Conservation (phyloP, 2,888 invertebrate genomes). For the Tetranychus truncatus region DNA sequence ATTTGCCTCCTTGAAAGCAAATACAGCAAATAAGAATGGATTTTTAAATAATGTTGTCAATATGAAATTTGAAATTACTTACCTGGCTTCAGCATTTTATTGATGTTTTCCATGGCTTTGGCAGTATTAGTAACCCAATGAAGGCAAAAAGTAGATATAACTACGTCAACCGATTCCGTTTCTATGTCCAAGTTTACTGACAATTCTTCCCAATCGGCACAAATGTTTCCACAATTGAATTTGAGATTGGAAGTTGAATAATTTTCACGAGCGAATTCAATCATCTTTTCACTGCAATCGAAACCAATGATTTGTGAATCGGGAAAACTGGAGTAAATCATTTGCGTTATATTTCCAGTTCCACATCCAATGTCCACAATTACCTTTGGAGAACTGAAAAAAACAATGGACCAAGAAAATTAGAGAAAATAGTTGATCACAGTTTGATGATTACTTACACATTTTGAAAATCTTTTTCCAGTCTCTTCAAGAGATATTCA, state of each 20-base stretch:
- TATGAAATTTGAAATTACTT: background rate
- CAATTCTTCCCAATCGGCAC: slow-evolving; percentile 12
- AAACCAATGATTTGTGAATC: slow-evolving; percentile 17
- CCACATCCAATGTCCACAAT: slow-evolving; percentile 23
- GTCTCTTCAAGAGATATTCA: slow-evolving; percentile 5
- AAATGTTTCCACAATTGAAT: slow-evolving; percentile 12
- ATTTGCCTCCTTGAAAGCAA: slow-evolving; percentile 10
- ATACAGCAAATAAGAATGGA: background rate
- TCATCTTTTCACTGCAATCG: slow-evolving; percentile 21
- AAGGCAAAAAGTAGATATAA: slow-evolving; percentile 21
- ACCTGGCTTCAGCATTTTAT: slow-evolving; percentile 9
- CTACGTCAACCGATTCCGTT: slow-evolving; percentile 7
- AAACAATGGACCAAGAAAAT: background rate
- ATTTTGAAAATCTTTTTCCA: slow-evolving; percentile 13
- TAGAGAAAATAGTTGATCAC: background rate
- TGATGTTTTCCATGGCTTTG: slow-evolving; percentile 4
- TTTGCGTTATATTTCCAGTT: slow-evolving; percentile 18
- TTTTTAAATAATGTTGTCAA: too few relatives aligned
- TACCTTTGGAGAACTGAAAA: slow-evolving; percentile 16
- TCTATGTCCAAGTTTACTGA: slow-evolving; percentile 1
- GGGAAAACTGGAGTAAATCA: background rate
- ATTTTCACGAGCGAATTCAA: slow-evolving; percentile 19
- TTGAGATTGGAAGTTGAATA: slow-evolving; percentile 12
- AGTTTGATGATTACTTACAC: slow-evolving; percentile 14
- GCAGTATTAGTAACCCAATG: slow-evolving; percentile 22